Conservation (phyloP, 2,797 vertebrate genomes). For the Lerista edwardsae region DNA sequence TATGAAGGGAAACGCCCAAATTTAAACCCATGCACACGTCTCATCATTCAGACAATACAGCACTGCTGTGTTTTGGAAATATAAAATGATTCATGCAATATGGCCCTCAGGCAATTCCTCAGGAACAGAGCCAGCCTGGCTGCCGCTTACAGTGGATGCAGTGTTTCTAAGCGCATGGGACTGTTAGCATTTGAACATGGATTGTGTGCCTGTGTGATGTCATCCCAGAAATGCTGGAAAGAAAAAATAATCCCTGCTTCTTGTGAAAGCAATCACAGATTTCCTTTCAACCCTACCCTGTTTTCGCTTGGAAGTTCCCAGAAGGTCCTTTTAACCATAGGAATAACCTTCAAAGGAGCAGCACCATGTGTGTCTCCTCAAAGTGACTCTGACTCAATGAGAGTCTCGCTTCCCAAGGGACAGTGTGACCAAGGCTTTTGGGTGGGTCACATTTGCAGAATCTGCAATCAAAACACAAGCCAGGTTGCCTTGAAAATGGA, state of each 20-base stretch:
- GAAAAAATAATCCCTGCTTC: not conserved
- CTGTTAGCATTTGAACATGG: not conserved
- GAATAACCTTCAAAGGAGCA: not conserved
- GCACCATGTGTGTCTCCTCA: not conserved
- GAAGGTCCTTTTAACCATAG: not conserved
- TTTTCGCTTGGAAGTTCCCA: not conserved
- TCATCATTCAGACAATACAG: too few species aligned
- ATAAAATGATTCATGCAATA: too few species aligned
- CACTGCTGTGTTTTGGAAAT: too few species aligned
- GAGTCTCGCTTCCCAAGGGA: not conserved
- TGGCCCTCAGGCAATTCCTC: too few species aligned
- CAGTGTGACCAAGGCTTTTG: not conserved
- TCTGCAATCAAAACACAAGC: too few species aligned
- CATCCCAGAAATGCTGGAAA: not conserved
- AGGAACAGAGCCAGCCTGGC: not conserved
- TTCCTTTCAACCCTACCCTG: not conserved
- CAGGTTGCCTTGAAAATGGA: not conserved
- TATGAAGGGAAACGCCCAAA: not conserved
- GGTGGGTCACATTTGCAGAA: not conserved
- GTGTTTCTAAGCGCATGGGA: not conserved
- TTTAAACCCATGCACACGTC: not conserved
- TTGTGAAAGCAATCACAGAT: not conserved
- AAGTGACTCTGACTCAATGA: not conserved
- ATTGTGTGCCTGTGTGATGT: not conserved
- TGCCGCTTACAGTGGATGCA: too few species aligned